phyloP scores from a whole-genome alignment of 2,113 vertebrate species.

The Psilopsiagon aymara region DNA sequence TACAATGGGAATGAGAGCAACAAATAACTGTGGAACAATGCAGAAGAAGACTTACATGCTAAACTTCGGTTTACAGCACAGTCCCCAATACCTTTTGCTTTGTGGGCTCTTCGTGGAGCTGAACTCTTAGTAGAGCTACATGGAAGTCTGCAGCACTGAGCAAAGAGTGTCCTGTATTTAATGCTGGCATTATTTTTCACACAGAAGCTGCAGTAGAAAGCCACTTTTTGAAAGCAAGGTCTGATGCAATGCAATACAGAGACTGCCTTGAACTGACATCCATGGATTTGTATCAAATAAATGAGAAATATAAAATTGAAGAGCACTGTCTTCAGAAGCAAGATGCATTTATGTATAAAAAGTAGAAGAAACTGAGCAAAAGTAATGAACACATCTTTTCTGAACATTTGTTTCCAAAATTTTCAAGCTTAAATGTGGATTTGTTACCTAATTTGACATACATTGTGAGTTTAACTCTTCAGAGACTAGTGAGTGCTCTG shows the following conservation, averaged over 20 bases:
- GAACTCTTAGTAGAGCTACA: not conserved
- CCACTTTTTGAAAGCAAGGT: not conserved
- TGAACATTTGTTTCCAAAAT: not conserved
- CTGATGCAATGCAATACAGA: not conserved
- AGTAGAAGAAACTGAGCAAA: not conserved
- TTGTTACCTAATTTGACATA: not conserved
- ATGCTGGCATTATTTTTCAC: not conserved
- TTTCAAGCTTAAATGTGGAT: not conserved
- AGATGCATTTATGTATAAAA: not conserved
- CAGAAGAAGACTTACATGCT: not conserved
- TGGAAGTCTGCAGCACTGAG: not conserved
- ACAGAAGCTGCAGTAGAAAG: not conserved
- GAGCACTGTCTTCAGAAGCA: not conserved
- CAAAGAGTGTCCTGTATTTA: not conserved
- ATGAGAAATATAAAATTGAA: not conserved
- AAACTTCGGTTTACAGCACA: not conserved
- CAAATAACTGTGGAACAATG: not conserved
- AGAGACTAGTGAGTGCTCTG: not conserved
- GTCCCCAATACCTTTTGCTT: not conserved
- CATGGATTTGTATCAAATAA: not conserved
- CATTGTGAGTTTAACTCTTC: not conserved
- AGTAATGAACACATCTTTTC: not conserved
- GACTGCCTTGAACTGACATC: not conserved
- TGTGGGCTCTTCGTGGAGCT: not conserved
- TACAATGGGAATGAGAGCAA: not conserved